Conservation (phyloP, 2,113 vertebrate genomes). For the Cairina moschata region DNA sequence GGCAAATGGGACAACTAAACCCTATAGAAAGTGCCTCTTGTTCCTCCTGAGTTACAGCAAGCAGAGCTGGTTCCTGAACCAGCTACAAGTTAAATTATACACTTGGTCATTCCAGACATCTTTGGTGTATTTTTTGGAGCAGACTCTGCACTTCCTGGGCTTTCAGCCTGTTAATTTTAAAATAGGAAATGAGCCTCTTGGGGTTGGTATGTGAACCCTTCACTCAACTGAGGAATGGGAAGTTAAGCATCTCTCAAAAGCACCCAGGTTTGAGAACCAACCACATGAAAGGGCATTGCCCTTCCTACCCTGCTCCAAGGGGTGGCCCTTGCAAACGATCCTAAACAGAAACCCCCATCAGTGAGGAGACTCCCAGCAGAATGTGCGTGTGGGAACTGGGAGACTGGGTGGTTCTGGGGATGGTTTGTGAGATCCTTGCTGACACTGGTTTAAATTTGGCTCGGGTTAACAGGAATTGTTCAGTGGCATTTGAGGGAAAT, state of each 20-base stretch:
- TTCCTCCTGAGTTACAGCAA: background rate
- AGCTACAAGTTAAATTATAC: slow-evolving; percentile 39
- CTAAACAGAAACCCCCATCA: background rate
- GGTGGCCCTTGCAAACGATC: background rate
- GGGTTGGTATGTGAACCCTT: background rate
- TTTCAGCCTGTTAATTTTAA: slow-evolving; percentile 28
- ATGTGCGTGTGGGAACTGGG: accelerated
- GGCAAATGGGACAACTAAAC: background rate
- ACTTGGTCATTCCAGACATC: background rate
- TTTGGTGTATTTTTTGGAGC: slow-evolving; percentile 51
- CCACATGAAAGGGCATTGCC: background rate
- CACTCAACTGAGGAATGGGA: background rate
- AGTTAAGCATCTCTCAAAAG: background rate
- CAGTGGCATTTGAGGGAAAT: background rate
- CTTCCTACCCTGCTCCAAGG: background rate
- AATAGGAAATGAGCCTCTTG: slow-evolving; percentile 10
- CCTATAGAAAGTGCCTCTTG: background rate
- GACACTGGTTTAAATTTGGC: background rate
- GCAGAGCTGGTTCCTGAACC: background rate
- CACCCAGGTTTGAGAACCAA: background rate
- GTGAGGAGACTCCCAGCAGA: background rate
- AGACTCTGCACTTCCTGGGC: background rate
- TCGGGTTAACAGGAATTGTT: background rate
- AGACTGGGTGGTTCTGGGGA: background rate
- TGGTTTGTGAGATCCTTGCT: background rate